These are phyloP conservation scores for Paragorgia papillata DNA, from an alignment of 92 coral and sea anemone genomes.

Conservation along the genomic window DNA sequence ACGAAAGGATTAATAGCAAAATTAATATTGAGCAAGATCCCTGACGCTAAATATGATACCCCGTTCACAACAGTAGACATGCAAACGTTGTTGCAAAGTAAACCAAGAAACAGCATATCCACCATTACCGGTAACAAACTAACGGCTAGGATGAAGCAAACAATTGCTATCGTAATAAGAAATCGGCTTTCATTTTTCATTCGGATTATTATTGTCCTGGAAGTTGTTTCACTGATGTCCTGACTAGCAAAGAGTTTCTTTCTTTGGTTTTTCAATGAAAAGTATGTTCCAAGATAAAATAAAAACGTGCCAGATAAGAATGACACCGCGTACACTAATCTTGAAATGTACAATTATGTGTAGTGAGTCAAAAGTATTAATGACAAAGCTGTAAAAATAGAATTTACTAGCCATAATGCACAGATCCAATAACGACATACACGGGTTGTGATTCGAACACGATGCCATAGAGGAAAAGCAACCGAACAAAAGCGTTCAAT, in stretches of 20 bases:
- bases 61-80: too few relatives aligned
- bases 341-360: not conserved
- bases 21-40: not conserved
- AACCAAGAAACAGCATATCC: too few relatives aligned
- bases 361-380: not conserved
- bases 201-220: constrained; percentile 1
- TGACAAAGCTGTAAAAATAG: not conserved
- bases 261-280: constrained; percentile 8
- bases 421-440: constrained; percentile 11
- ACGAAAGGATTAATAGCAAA: constrained; percentile 18
- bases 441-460: not conserved
- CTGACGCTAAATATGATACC: not conserved
- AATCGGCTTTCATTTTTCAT: constrained; percentile 1
- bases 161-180: not conserved
- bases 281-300: constrained; percentile 7
- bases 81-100: too few relatives aligned
- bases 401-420: not conserved
- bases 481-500: constrained; percentile 15
- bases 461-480: constrained; percentile 32
- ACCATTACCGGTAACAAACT: not conserved
- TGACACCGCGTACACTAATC: not conserved
- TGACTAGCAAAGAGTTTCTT: not conserved
- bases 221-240: not conserved
- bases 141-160: constrained; percentile 8
- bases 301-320: not conserved